Percentiles rank a stretch among this genome's conserved stretches.
Conservation (phyloP, 2,113 vertebrate genomes). For the Parotia lawesii region DNA sequence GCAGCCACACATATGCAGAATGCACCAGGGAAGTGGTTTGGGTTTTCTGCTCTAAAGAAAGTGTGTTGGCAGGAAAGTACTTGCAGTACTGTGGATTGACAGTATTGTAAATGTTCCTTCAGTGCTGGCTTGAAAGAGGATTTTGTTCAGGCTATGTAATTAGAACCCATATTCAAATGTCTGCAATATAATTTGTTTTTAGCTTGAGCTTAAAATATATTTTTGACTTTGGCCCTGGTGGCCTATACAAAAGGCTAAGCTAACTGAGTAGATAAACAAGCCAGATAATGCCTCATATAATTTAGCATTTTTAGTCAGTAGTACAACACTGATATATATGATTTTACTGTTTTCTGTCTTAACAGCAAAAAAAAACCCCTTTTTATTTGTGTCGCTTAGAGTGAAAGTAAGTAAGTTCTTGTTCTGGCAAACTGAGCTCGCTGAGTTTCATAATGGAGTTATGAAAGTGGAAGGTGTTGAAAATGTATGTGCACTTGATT, state of each 20-base stretch:
- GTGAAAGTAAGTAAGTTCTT: background rate
- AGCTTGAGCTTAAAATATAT: background rate
- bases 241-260: background rate
- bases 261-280: background rate
- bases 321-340: background rate
- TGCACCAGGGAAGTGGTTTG: background rate
- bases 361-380: background rate
- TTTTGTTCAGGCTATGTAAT: background rate
- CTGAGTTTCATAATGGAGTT: background rate
- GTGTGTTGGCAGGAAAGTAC: background rate
- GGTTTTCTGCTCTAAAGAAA: background rate
- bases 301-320: background rate
- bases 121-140: rapidly evolving
- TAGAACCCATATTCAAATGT: background rate
- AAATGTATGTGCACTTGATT: background rate
- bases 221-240: background rate
- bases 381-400: background rate
- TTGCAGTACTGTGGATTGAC: background rate
- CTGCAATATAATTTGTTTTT: background rate
- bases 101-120: background rate
- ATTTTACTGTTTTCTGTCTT: background rate
- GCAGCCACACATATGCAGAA: rapidly evolving
- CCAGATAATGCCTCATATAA: background rate
- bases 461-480: background rate
- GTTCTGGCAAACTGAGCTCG: background rate